Evolutionary conservation across 2,888 invertebrate species (phyloP).

Genomic region (Dysmachus trigonus): DNA sequence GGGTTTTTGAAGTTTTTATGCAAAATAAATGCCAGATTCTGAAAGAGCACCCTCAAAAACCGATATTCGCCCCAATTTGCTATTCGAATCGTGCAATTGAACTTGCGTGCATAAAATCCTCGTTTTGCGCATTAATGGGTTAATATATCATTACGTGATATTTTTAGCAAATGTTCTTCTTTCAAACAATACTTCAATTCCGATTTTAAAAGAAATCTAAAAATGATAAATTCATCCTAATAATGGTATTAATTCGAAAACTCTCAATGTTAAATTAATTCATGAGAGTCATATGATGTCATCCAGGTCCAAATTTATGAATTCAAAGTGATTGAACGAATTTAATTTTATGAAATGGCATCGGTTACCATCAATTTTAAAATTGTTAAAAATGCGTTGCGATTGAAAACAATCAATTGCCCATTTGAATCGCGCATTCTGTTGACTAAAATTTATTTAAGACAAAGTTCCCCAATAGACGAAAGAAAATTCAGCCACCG

Average conservation of each 20-base stretch:
- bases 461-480: background rate
- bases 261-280: background rate
- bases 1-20: too few relatives aligned
- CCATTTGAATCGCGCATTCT: background rate
- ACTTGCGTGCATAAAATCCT: too few relatives aligned
- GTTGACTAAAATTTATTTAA: background rate
- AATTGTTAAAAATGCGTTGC: background rate
- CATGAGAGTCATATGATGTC: background rate
- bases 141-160: too few relatives aligned
- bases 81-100: too few relatives aligned
- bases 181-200: background rate
- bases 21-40: too few relatives aligned
- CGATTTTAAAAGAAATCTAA: too few relatives aligned
- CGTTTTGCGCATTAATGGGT: too few relatives aligned
- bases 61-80: too few relatives aligned
- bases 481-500: background rate
- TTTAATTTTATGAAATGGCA: background rate
- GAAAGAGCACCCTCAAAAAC: too few relatives aligned
- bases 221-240: too few relatives aligned
- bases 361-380: background rate
- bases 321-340: background rate
- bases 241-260: background rate
- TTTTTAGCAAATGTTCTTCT: background rate
- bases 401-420: background rate
- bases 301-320: background rate